Base-by-base conservation (phyloP, 2,797 vertebrate species). In the Silurus aristotelis region DNA sequence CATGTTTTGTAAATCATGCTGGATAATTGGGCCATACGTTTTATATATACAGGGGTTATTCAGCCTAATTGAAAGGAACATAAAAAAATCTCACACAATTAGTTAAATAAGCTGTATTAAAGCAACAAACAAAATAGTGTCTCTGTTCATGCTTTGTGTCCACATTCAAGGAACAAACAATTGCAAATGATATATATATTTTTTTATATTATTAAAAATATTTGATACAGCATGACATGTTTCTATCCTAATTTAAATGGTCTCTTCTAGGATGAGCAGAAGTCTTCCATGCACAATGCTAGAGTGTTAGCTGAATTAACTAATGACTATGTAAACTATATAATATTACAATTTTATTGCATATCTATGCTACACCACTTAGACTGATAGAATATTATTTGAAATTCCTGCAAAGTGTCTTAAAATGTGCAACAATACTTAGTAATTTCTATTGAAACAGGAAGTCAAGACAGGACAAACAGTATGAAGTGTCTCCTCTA, bases 1-100 rank as follows among this genome's bases (percentile, higher is more conserved):
- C 20, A 58, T 46, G 70, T 84, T 77, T 77, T 68, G 48, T 31
- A 84, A 76, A 43, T 22, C 60, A 55, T 56, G 61, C 13, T 5
- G 15, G 14, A 6, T 20, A n/a, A 63, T 43, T 48, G 5, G 27
- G 38, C 56, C 13, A 73, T 73, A 73, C n/a, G 12, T 3, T 52
- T 52, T 52, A 7, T 55, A 73, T 73, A 25, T 73, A 73, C 22
- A 73, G n/a, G 2, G 22, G 22, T 22, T 60, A 31, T 77, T 10
- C 1, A 12, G 25, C 15, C 20, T 60, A 15, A 77, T 38, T 60
- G 17, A 27, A 73, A 25, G 22, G 71, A 12, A 55, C 46, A 25
- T 55, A 13, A 52, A 70, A 70, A 22, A 63, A 68, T 22, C 6
- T 52, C 6, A 12, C 3, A 72, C 43, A 20, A 46, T 71, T 72